These are phyloP conservation scores for Omphaloscelis lunosa DNA, from an alignment of 2,888 invertebrate genomes.

Conservation along the genomic window DNA sequence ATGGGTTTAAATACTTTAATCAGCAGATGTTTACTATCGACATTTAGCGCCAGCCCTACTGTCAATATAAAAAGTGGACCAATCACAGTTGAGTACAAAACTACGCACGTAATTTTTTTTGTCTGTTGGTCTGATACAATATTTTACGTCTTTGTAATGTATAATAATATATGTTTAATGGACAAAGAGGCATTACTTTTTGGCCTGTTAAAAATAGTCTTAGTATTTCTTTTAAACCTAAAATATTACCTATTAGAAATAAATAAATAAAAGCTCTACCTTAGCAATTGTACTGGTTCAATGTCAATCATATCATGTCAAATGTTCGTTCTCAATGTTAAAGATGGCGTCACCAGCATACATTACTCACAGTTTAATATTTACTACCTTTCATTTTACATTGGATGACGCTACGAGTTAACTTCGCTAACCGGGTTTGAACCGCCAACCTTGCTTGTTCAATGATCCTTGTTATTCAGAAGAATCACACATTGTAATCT, in stretches of 20 bases:
- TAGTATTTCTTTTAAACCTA: background rate
- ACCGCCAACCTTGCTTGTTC: slow-evolving; percentile 58
- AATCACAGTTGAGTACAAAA: slow-evolving; percentile 63
- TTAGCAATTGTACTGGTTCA: background rate
- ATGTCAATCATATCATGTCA: too few species aligned
- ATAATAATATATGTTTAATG: background rate
- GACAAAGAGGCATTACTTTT: background rate
- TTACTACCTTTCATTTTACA: slow-evolving; percentile 52
- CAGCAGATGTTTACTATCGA: slow-evolving; percentile 4
- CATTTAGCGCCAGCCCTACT: slow-evolving; percentile 52
- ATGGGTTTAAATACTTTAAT: background rate
- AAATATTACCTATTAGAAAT: background rate
- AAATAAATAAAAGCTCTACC: too few species aligned
- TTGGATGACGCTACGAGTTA: slow-evolving; percentile 52
- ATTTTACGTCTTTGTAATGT: slow-evolving; percentile 21
- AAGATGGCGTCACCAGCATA: slow-evolving; percentile 34
- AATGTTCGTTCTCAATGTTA: slow-evolving; percentile 23
- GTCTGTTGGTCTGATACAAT: slow-evolving; percentile 51
- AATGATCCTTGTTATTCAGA: slow-evolving; percentile 59
- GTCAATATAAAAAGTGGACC: slow-evolving; percentile 63
- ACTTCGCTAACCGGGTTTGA: slow-evolving; percentile 50
- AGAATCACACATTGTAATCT: slow-evolving; percentile 19
- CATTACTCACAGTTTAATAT: slow-evolving; percentile 42
- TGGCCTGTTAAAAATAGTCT: background rate
- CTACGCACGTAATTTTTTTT: slow-evolving; percentile 60